A percentile compares a stretch with the other conserved stretches of the same genome.
Conservation (phyloP, 2,797 vertebrate species). For the Fundulus diaphanus region DNA sequence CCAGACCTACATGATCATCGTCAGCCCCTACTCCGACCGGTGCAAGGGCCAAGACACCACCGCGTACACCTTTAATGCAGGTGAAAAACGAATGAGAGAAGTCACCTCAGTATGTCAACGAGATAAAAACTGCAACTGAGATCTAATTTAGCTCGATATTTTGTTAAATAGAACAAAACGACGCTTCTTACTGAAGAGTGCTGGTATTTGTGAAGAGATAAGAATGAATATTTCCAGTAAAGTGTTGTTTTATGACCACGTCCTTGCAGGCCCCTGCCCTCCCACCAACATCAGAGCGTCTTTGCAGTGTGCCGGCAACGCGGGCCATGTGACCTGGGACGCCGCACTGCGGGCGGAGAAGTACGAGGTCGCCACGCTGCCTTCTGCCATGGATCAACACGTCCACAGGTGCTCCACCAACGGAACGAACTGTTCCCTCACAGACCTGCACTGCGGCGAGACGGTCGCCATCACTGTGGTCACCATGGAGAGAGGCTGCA, state of each 20-base stretch:
- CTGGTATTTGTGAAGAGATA: too few relatives aligned
- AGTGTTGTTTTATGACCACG: too few relatives aligned
- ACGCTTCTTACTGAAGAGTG: too few relatives aligned
- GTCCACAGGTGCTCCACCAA: constrained; percentile 67
- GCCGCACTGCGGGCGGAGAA: constrained; percentile 53
- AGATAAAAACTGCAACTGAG: not conserved
- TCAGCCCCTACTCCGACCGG: constrained; percentile 65
- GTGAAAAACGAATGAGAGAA: constrained; percentile 45
- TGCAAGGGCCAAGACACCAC: constrained; percentile 68
- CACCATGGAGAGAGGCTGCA: constrained; percentile 76
- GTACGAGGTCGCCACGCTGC: constrained; percentile 58
- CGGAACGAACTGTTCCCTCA: constrained; percentile 69
- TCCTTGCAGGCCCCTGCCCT: constrained; percentile 76
- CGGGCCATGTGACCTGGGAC: constrained; percentile 74
- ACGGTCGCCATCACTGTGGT: constrained; percentile 61
- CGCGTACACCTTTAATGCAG: constrained; percentile 59
- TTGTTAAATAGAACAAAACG: too few relatives aligned
- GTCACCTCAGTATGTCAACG: not conserved
- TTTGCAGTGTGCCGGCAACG: constrained; percentile 70
- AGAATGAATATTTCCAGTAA: too few relatives aligned
- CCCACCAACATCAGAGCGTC: constrained; percentile 62
- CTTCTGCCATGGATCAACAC: constrained; percentile 3
- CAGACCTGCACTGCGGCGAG: constrained; percentile 73
- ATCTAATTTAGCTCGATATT: not conserved
- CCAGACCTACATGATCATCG: constrained; percentile 70